Evolutionary conservation across 2,888 invertebrate genomes (phyloP), one percentile per base, ranked within the genome.

Genomic region (Gnatocerus cornutus): DNA sequence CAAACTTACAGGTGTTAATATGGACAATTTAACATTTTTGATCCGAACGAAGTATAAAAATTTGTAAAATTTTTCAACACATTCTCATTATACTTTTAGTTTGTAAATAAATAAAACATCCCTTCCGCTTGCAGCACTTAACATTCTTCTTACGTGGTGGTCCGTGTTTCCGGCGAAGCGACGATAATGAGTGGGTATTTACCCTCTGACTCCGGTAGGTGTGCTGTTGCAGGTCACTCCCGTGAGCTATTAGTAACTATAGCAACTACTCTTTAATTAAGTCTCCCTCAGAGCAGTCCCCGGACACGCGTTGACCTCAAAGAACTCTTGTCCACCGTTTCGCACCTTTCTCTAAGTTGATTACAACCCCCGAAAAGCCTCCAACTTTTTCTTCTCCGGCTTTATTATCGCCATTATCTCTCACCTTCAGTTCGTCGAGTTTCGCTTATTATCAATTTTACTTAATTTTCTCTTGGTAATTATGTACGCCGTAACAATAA

Each of bases 221-320:
- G 73, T 64, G 55, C 53, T 58, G 71, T 74, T 67, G 66, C 75
- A 78, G 78, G 78, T 79, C 78, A 77, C 73, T 74, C 74, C 73
- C 70, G 72, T 72, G 59, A 76, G 78, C 81, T 80, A 80, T 81
- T 81, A 80, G 81, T 81, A 79, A 73, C 81, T 80, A 80, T 81
- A 80, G 81, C 81, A 79, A 81, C 81, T 77, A 74, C 76, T 76
- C 79, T 78, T 79, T 80, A 80, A 80, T 81, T 81, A 80, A 80
- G 80, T 77, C 77, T 70, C 75, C 74, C 76, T 67, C 59, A 70
- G 66, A 73, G 68, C 73, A 71, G 75, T 75, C 76, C 73, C 74
- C 68, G 75, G 74, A 76, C 75, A 79, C 73, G 75, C 72, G 76
- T 75, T 77, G 78, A 79, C 77, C 80, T 79, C 79, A 79, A 78